These are phyloP conservation scores for Ochotona princeps DNA, from an alignment of 2,113 vertebrate genomes.

Conservation along the genomic window DNA sequence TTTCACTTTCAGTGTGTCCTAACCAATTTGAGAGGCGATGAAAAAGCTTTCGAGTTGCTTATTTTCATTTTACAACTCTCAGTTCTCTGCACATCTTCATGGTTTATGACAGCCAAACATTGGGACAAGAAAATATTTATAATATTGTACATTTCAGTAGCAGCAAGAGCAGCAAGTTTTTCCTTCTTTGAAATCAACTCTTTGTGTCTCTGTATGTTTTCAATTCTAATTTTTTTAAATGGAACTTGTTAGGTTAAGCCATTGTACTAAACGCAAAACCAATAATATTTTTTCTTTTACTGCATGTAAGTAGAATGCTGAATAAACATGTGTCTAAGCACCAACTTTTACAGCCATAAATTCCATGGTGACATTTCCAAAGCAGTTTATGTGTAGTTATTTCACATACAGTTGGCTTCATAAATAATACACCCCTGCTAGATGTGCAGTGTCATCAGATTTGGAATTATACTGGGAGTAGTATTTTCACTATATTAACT, in stretches of 20 bases:
- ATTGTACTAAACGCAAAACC: not conserved
- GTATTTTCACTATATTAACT: slow-evolving; percentile 2
- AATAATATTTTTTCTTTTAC: not conserved
- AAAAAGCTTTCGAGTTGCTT: not conserved
- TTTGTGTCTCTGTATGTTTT: not conserved
- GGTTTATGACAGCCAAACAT: not conserved
- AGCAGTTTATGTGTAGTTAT: not conserved
- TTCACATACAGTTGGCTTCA: not conserved
- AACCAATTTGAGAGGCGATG: not conserved
- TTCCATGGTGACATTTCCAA: not conserved
- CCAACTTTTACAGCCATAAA: slow-evolving; percentile 35
- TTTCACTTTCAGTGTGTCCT: not conserved
- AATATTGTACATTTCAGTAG: not conserved
- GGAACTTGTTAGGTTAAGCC: not conserved
- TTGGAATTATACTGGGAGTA: not conserved
- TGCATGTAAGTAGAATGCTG: not conserved
- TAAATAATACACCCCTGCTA: not conserved
- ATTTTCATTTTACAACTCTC: not conserved
- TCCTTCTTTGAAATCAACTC: not conserved
- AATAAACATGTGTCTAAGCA: not conserved
- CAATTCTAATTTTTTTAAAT: not conserved
- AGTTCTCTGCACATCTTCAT: not conserved
- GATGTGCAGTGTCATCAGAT: not conserved
- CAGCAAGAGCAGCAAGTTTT: not conserved
- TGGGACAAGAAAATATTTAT: not conserved